Conservation (phyloP, 2,888 invertebrate species). For the Neoscelio sp. region DNA sequence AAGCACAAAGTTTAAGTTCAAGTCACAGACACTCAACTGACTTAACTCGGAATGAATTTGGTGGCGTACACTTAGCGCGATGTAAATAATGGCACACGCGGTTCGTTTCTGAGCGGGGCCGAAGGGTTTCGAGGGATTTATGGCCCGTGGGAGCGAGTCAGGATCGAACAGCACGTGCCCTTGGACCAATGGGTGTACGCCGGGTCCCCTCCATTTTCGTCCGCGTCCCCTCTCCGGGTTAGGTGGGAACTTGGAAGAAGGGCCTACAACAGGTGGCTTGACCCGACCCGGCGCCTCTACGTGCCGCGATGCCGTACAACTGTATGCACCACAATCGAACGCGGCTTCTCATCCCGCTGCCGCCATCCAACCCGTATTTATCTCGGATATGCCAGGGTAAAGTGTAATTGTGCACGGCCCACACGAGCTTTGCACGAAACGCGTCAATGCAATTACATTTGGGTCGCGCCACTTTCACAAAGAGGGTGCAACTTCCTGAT, state of each 20-base stretch:
- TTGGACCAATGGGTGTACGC: slow-evolving; percentile 74
- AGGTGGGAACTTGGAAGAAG: slow-evolving; percentile 25
- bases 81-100: slow-evolving; percentile 69
- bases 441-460: slow-evolving; percentile 48
- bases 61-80: slow-evolving; percentile 34
- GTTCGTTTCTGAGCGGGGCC: slow-evolving; percentile 76
- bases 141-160: slow-evolving; percentile 79
- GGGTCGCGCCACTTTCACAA: too few species aligned
- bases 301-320: slow-evolving; percentile 52
- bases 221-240: slow-evolving; percentile 40
- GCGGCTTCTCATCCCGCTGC: slow-evolving; percentile 54
- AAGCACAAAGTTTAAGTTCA: not conserved
- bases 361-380: slow-evolving; percentile 47
- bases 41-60: too few species aligned
- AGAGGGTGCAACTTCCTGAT: slow-evolving; percentile 17
- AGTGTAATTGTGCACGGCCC: slow-evolving; percentile 42
- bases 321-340: slow-evolving; percentile 49
- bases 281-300: slow-evolving; percentile 67
- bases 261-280: slow-evolving; percentile 79
- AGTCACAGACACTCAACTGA: slow-evolving; percentile 14
- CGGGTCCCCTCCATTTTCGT: slow-evolving; percentile 71
- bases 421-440: slow-evolving; percentile 42
- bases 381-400: slow-evolving; percentile 8
- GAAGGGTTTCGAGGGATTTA: slow-evolving; percentile 77
- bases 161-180: slow-evolving; percentile 82